Evolutionary conservation across 2,888 invertebrate species (phyloP), one percentile per base, ranked within the genome.

Genomic region (Mystacides longicornis): DNA sequence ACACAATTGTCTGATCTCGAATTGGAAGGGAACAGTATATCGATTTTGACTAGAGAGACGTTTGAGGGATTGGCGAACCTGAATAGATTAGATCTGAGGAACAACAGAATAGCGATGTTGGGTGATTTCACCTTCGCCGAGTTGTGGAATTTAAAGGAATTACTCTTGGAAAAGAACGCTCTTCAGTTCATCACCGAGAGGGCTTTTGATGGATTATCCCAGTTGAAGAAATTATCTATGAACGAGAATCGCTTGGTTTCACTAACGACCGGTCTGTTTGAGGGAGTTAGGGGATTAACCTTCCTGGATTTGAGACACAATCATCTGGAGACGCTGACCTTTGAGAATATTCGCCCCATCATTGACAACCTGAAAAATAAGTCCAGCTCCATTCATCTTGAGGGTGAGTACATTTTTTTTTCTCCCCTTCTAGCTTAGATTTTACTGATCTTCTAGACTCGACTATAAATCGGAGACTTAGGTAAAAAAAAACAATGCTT

Each of bases 101-200:
- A 79, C 64, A 92, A 92, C 69, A 81, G 81, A 65, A 79, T 92
- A 62, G 81, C 83, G 51, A 87, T 86, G 78, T 80, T 92, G 62
- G 88, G 87, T 2, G 88, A 89, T 64, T 81, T 85, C 59, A 87
- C 86, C 33, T 91, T 92, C 69, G 82, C 84, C 45, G 89, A 90
- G 65, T 74, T 88, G 65, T 86, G 86, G 75, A 83, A 83, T 46
- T 70, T 89, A 33, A 79, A 81, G 60, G 86, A 87, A 63, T 71
- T 89, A 64, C 79, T 83, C 64, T 69, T 89, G 63, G 86, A 86
- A 69, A 81, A 83, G 63, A 85, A 85, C 67, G 77, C 74, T 43
- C 83, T 87, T 64, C 73, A 85, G 69, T 82, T 82, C 64, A 83
- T 92, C 63, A 85, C 86, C 23, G 85, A 87, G 62, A 79, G 86